Evolutionary conservation across 1,140 invertebrate genomes (phyloP).

Genomic region (Drosophila suzukii): DNA sequence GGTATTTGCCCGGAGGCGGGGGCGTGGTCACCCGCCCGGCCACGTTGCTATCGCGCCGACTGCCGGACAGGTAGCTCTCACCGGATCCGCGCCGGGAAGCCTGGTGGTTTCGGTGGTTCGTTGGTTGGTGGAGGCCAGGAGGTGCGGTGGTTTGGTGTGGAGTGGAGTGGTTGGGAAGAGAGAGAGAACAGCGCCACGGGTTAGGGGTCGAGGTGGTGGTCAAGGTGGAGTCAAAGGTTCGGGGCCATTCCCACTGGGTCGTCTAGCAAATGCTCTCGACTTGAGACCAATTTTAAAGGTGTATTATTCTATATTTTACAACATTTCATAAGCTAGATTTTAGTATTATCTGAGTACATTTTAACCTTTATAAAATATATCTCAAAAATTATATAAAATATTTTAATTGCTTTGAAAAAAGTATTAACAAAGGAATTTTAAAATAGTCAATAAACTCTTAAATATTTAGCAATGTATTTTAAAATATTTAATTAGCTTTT

Average conservation of each 20-base stretch:
- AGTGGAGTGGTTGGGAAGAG: conserved; percentile 10
- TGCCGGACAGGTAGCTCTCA: conserved; percentile 87
- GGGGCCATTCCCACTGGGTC: neutral
- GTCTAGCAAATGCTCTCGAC: neutral
- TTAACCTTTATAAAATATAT: too few relatives aligned
- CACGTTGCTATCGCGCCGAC: conserved; percentile 87
- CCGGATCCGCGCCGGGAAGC: conserved; percentile 87
- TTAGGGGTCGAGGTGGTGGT: conserved; percentile 26
- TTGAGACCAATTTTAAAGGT: neutral
- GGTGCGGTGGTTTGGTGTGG: neutral
- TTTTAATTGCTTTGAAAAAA: too few relatives aligned
- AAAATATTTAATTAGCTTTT: too few relatives aligned
- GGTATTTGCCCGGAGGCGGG: conserved; percentile 87
- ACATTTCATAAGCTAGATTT: neutral
- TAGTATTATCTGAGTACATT: too few relatives aligned
- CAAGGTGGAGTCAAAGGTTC: neutral
- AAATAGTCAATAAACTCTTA: too few relatives aligned
- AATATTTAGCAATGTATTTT: too few relatives aligned
- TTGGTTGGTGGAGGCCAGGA: neutral
- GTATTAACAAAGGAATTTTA: too few relatives aligned
- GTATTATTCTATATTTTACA: neutral
- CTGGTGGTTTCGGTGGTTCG: conserved; percentile 24
- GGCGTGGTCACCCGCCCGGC: conserved; percentile 85
- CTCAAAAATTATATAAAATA: too few relatives aligned
- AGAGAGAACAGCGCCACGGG: conserved; percentile 38